phyloP scores from a whole-genome alignment of 2,113 vertebrate species.

The Pachypanchax playfairii region DNA sequence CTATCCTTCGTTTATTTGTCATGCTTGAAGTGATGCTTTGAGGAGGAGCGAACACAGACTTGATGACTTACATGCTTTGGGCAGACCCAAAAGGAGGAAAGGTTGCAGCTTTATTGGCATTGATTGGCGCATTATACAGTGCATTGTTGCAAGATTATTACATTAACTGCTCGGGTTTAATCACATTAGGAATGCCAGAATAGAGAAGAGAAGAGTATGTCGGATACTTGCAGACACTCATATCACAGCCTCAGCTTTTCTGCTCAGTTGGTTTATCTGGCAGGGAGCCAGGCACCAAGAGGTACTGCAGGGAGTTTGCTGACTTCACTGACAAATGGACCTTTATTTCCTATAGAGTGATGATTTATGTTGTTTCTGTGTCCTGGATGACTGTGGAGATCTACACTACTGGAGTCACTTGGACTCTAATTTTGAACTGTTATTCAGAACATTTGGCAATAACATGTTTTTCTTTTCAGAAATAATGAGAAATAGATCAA shows the following conservation, averaged over 20 bases:
- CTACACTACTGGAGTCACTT: constrained; percentile 20
- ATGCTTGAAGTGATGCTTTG: not conserved
- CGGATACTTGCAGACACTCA: constrained; percentile 63
- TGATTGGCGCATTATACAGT: constrained; percentile 74
- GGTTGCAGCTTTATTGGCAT: constrained; percentile 69
- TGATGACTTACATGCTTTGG: constrained; percentile 63
- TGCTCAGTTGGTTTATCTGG: constrained; percentile 57
- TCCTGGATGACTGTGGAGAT: constrained; percentile 44
- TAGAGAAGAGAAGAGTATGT: constrained; percentile 66
- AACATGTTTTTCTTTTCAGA: constrained; percentile 49
- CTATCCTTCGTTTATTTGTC: constrained; percentile 23
- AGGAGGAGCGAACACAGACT: constrained; percentile 46
- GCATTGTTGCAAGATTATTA: constrained; percentile 75
- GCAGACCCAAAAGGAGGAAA: constrained; percentile 45
- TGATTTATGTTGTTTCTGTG: constrained; percentile 75
- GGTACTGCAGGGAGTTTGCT: constrained; percentile 68
- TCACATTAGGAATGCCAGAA: constrained; percentile 68
- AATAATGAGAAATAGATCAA: constrained; percentile 52
- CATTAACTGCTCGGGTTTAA: constrained; percentile 75
- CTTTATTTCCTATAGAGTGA: constrained; percentile 59
- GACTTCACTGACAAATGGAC: constrained; percentile 68
- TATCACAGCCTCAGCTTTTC: constrained; percentile 54
- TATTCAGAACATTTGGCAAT: constrained; percentile 38
- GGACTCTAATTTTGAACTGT: constrained; percentile 44
- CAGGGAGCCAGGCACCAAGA: constrained; percentile 41